These are phyloP conservation scores for Talpa occidentalis DNA, from an alignment of 2,113 vertebrate species.

Conservation along the genomic window DNA sequence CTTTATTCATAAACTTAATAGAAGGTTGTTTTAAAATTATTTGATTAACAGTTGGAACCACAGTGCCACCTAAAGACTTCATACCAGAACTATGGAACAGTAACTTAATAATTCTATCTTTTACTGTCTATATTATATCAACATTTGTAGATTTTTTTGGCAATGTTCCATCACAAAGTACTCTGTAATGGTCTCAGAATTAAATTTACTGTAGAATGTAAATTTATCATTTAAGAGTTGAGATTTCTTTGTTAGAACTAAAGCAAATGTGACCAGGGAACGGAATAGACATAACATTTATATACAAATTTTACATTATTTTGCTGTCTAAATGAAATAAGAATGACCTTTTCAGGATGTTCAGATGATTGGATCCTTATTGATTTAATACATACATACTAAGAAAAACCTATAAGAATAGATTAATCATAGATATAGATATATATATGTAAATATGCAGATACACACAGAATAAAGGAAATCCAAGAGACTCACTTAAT, in stretches of 20 bases:
- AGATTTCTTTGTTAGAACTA: not conserved
- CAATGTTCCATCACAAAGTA: slow-evolving; percentile 7
- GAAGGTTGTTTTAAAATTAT: not conserved
- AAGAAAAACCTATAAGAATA: not conserved
- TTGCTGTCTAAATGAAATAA: slow-evolving; percentile 1
- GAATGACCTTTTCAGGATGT: slow-evolving; percentile 30
- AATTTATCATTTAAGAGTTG: slow-evolving; percentile 23
- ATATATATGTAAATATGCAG: not conserved
- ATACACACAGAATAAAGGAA: not conserved
- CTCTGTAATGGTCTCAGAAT: slow-evolving; percentile 37
- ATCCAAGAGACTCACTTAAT: not conserved
- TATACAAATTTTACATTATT: slow-evolving; percentile 27
- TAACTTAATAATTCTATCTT: not conserved
- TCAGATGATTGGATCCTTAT: not conserved
- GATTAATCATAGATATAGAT: not conserved
- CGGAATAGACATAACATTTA: not conserved
- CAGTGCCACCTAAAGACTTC: not conserved
- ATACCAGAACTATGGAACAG: not conserved
- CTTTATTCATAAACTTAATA: not conserved
- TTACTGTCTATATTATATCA: not conserved
- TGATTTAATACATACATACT: not conserved
- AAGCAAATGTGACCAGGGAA: slow-evolving; percentile 42
- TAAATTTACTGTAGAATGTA: slow-evolving; percentile 53
- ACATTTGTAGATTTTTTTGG: slow-evolving; percentile 8
- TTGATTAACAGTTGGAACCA: not conserved